These are phyloP conservation scores for Propithecus coquereli DNA, from an alignment of 2,113 vertebrate genomes.

Conservation along the genomic window DNA sequence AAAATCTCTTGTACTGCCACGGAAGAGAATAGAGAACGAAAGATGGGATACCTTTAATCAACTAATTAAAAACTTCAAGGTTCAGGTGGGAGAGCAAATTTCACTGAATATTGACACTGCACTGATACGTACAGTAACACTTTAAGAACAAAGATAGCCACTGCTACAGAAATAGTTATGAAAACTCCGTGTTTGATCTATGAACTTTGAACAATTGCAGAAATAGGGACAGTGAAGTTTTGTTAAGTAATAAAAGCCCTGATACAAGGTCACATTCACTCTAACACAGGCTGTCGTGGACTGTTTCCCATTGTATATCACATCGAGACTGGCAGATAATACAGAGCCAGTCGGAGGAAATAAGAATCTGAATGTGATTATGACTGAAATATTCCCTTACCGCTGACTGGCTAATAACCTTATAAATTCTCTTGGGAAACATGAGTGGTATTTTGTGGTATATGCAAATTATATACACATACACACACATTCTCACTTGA, in stretches of 20 bases:
- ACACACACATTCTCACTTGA: background rate
- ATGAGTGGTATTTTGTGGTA: background rate
- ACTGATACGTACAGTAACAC: background rate
- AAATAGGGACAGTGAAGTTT: background rate
- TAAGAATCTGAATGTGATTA: background rate
- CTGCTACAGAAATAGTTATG: background rate
- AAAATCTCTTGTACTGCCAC: background rate
- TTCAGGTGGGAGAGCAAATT: background rate
- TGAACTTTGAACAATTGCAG: background rate
- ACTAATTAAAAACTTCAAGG: background rate
- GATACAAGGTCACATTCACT: background rate
- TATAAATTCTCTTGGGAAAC: background rate
- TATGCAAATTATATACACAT: background rate
- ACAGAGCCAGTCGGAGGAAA: background rate
- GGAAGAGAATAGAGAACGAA: background rate
- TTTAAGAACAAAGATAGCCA: background rate
- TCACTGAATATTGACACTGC: background rate
- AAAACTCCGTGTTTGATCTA: background rate
- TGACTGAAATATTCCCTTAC: background rate
- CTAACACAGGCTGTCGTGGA: background rate
- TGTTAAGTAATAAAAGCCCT: background rate
- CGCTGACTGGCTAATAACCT: background rate
- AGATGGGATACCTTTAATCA: background rate
- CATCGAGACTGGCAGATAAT: background rate
- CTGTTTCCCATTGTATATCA: background rate